phyloP scores from a whole-genome alignment of 2,888 invertebrate genomes.

The Dolichomitus sp. region DNA sequence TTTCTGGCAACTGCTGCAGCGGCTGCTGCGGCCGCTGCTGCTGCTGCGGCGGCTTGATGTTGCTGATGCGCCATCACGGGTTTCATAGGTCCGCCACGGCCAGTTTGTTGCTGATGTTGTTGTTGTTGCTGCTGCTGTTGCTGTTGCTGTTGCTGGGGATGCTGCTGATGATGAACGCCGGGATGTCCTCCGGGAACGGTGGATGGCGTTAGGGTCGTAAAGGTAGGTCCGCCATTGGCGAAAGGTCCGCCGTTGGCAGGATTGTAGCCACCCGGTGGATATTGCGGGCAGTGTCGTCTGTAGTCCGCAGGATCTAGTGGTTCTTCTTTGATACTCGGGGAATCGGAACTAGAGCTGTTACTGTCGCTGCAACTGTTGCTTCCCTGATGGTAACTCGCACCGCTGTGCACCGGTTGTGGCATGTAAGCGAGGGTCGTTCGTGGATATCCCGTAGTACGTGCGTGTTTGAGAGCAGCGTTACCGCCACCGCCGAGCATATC shows the following conservation, averaged over 20 bases:
- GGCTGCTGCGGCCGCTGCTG: constrained; percentile 83
- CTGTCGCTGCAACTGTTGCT: constrained; percentile 88
- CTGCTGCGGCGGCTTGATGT: constrained; percentile 80
- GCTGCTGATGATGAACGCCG: constrained; percentile 74
- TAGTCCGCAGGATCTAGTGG: constrained; percentile 93
- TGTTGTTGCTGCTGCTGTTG: constrained; percentile 75
- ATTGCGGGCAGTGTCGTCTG: constrained; percentile 89
- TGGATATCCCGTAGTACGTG: constrained; percentile 85
- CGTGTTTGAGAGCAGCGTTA: constrained; percentile 84
- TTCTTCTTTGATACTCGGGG: constrained; percentile 95
- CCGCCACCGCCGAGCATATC: constrained; percentile 90
- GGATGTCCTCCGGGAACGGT: constrained; percentile 79
- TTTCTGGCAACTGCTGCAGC: constrained; percentile 88
- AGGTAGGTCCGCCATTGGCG: constrained; percentile 86
- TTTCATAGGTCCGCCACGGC: constrained; percentile 77
- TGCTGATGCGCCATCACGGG: constrained; percentile 84
- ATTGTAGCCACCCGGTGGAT: constrained; percentile 85
- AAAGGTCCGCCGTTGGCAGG: constrained; percentile 83
- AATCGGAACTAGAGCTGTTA: constrained; percentile 90
- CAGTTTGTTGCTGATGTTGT: constrained; percentile 80
- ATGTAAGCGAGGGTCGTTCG: constrained; percentile 94
- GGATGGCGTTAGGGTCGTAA: constrained; percentile 89
- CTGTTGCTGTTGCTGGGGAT: constrained; percentile 76
- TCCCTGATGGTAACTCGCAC: constrained; percentile 89
- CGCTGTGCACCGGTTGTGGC: constrained; percentile 96